Evolutionary conservation across 2,113 vertebrate species (phyloP).

Genomic region (Bambusicola thoracicus): DNA sequence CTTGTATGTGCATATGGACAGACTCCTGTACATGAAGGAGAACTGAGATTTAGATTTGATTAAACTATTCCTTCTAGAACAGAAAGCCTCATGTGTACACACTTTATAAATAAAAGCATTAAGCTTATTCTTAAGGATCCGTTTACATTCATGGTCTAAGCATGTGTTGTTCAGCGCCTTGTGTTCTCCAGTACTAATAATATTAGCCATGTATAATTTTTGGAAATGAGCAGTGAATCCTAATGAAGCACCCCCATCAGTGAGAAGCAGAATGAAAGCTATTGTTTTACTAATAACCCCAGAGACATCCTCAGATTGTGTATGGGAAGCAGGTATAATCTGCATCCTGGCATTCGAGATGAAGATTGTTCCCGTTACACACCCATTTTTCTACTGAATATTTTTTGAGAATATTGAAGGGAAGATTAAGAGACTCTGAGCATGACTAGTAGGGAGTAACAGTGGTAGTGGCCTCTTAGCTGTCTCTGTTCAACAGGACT

Average conservation of each 20-base stretch:
- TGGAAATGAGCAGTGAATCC: slow-evolving; percentile 67
- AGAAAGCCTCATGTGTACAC: not conserved
- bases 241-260: slow-evolving; percentile 63
- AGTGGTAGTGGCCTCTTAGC: not conserved
- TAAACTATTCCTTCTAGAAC: not conserved
- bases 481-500: not conserved
- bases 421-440: not conserved
- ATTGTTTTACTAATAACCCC: slow-evolving; percentile 71
- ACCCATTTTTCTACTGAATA: not conserved
- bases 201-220: slow-evolving; percentile 40
- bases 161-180: not conserved
- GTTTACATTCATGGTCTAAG: slow-evolving; percentile 12
- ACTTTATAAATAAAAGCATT: not conserved
- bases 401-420: not conserved
- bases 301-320: slow-evolving; percentile 53
- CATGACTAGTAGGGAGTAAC: not conserved
- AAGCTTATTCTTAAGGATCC: not conserved
- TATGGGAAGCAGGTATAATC: slow-evolving; percentile 61
- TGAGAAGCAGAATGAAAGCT: slow-evolving; percentile 62
- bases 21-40: not conserved
- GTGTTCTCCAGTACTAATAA: slow-evolving; percentile 12
- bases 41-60: not conserved
- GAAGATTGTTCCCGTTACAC: not conserved
- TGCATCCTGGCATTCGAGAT: slow-evolving; percentile 4
- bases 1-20: not conserved